Conservation (phyloP, 2,797 vertebrate species). For the Pempheris klunzingeri region DNA sequence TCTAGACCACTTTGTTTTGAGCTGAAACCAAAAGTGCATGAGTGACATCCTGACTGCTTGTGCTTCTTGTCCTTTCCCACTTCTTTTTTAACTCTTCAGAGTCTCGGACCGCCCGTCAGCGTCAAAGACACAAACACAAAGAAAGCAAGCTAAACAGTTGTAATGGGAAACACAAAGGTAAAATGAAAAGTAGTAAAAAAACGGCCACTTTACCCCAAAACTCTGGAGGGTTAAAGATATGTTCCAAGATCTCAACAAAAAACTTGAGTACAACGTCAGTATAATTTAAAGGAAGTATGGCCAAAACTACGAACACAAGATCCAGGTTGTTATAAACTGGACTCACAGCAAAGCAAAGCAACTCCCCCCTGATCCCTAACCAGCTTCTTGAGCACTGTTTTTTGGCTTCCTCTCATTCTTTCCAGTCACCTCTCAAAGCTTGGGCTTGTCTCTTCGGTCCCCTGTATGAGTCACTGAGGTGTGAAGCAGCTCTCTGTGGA, state of each 20-base stretch:
- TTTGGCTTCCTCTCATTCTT: slow-evolving; percentile 7
- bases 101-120: too few relatives aligned
- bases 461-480: slow-evolving; percentile 60
- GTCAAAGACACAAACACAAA: too few relatives aligned
- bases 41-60: not conserved
- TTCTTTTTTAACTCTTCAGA: too few relatives aligned
- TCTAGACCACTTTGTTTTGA: not conserved
- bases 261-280: not conserved
- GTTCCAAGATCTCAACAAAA: not conserved
- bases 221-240: not conserved
- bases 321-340: not conserved
- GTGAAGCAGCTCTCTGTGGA: slow-evolving; percentile 73
- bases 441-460: slow-evolving; percentile 20
- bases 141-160: too few relatives aligned
- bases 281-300: not conserved
- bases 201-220: too few relatives aligned
- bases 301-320: not conserved
- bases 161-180: too few relatives aligned
- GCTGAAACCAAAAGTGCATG: not conserved
- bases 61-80: not conserved
- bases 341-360: not conserved
- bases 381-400: not conserved
- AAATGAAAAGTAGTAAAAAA: too few relatives aligned
- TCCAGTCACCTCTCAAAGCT: slow-evolving; percentile 19
- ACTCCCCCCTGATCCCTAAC: not conserved